Conservation (phyloP, 35 echinoderm and acorn worm species). For the Nesometra sesokonis region DNA sequence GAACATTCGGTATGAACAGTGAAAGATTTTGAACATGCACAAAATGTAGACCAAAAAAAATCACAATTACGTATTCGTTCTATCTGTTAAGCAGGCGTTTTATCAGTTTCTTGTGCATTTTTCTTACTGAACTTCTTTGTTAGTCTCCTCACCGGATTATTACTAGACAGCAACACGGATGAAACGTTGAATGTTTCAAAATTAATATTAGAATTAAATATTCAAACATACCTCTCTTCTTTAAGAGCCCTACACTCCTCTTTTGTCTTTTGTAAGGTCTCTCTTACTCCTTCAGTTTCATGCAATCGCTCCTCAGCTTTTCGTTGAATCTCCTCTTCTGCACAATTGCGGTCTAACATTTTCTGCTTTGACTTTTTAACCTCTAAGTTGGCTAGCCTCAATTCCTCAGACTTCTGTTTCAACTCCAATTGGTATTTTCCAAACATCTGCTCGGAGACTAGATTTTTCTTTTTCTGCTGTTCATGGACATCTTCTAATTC, state of each 20-base stretch:
- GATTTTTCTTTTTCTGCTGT: conserved; percentile 44
- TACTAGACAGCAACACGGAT: too few species aligned
- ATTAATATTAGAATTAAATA: too few species aligned
- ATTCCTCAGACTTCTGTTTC: conserved; percentile 24
- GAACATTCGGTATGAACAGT: too few species aligned
- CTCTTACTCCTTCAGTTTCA: conserved; percentile 42
- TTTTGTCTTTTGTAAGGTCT: conserved; percentile 24
- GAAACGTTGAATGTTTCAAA: too few species aligned
- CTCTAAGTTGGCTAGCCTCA: background rate
- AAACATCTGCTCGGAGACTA: conserved; percentile 45
- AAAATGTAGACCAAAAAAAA: too few species aligned
- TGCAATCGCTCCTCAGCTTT: conserved; percentile 3
- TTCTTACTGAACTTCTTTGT: too few species aligned
- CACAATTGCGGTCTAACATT: conserved; percentile 3
- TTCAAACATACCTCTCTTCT: conserved; percentile 62
- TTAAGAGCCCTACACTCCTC: conserved; percentile 56
- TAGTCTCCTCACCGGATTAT: too few species aligned
- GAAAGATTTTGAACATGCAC: too few species aligned
- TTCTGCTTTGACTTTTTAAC: conserved; percentile 17
- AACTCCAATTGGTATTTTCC: conserved; percentile 59
- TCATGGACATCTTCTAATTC: conserved; percentile 55
- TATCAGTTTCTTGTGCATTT: too few species aligned
- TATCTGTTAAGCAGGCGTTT: too few species aligned
- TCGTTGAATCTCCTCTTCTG: conserved; percentile 33
- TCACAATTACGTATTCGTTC: too few species aligned